A percentile compares a stretch with the other conserved stretches of the same genome.
phyloP scores from a whole-genome alignment of 2,888 invertebrate genomes.

The Leptarthrus brevirostris region DNA sequence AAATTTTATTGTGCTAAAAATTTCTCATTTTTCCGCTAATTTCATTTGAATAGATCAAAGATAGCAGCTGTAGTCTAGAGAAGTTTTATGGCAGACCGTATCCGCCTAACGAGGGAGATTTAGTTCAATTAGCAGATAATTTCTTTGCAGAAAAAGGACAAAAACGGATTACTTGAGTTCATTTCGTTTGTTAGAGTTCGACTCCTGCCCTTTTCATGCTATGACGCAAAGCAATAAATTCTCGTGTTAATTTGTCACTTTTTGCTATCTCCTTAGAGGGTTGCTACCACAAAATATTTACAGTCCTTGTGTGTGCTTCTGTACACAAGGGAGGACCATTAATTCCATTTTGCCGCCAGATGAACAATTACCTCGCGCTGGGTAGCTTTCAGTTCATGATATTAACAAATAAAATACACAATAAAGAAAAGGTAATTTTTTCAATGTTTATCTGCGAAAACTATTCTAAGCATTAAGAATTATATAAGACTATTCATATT shows the following conservation, averaged over 20 bases:
- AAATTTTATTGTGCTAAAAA: constrained; percentile 43
- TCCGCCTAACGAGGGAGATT: constrained; percentile 13
- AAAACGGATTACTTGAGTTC: constrained; percentile 48
- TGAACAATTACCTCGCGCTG: constrained; percentile 53
- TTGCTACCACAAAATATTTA: constrained; percentile 42
- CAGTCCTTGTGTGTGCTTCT: constrained; percentile 13
- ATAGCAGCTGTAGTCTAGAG: constrained; percentile 11
- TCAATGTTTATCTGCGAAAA: not conserved
- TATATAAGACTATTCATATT: too few relatives aligned
- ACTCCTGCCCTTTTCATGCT: constrained; percentile 25
- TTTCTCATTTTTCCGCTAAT: constrained; percentile 43
- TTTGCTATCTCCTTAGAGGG: constrained; percentile 51
- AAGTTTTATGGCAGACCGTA: not conserved
- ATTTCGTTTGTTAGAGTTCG: constrained; percentile 18
- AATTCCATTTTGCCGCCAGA: constrained; percentile 54
- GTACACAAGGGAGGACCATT: constrained; percentile 48
- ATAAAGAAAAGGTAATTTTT: constrained; percentile 16
- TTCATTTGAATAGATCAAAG: constrained; percentile 49
- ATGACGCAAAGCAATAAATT: constrained; percentile 53
- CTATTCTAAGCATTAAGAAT: too few relatives aligned
- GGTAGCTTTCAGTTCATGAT: constrained; percentile 8
- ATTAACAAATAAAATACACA: not conserved
- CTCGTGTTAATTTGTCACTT: constrained; percentile 54
- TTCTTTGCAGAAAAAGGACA: constrained; percentile 28
- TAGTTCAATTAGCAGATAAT: constrained; percentile 53